Conservation (phyloP, 2,797 vertebrate genomes). For the Aplochiton taeniatus region DNA sequence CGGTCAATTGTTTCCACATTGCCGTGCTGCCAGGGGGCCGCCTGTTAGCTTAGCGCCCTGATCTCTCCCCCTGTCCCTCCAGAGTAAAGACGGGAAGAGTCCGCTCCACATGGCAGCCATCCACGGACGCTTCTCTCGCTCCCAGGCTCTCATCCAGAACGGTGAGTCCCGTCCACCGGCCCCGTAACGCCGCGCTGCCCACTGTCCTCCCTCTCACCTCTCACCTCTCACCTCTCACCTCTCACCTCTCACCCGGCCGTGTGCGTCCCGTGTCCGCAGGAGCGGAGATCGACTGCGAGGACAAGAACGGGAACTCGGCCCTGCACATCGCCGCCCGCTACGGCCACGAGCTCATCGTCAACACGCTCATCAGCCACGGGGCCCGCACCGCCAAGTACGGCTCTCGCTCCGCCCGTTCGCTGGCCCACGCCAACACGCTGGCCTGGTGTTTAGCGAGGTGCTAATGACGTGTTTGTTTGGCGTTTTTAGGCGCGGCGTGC, state of each 20-base stretch:
- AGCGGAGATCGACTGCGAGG: slow-evolving; percentile 92
- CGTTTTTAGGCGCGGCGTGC: slow-evolving; percentile 88
- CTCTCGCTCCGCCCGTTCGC: slow-evolving; percentile 1
- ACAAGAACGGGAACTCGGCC: slow-evolving; percentile 93
- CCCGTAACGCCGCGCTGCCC: not conserved
- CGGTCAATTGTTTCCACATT: too few species aligned
- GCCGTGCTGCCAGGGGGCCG: too few species aligned
- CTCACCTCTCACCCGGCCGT: not conserved
- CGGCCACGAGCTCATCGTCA: slow-evolving; percentile 95
- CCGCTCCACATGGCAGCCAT: slow-evolving; percentile 97
- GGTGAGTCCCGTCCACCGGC: slow-evolving; percentile 72
- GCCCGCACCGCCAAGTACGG: slow-evolving; percentile 92
- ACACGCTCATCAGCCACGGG: slow-evolving; percentile 90
- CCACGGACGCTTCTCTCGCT: slow-evolving; percentile 95
- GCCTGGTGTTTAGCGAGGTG: not conserved
- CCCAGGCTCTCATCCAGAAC: slow-evolving; percentile 95
- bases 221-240: not conserved
- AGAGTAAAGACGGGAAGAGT: slow-evolving; percentile 98
- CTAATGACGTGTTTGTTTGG: not conserved
- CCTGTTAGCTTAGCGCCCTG: slow-evolving; percentile 3
- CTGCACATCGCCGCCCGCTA: slow-evolving; percentile 94
- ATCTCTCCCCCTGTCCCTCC: slow-evolving; percentile 31
- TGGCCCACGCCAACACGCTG: not conserved
- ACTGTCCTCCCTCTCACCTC: not conserved
- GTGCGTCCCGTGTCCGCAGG: slow-evolving; percentile 67